Evolutionary conservation across 2,113 vertebrate species (phyloP).

Genomic region (Aptenodytes forsteri): DNA sequence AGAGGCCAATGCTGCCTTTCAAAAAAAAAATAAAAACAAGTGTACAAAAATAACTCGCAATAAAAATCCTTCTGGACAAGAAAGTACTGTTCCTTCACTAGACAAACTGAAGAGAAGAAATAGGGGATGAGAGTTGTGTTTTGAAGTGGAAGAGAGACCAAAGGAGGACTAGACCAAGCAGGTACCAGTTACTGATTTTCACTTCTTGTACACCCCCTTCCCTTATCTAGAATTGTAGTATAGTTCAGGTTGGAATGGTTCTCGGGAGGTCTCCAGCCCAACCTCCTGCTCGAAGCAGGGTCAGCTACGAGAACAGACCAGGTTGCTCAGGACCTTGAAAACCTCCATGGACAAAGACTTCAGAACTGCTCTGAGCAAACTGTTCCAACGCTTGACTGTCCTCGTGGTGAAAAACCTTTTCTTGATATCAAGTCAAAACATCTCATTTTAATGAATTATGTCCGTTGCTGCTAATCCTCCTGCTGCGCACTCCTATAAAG

Average conservation of each 20-base stretch:
- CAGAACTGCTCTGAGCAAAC: neutral
- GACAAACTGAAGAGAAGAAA: neutral
- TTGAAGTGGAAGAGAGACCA: neutral
- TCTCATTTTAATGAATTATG: neutral
- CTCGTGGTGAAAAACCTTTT: neutral
- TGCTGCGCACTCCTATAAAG: neutral
- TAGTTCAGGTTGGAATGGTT: neutral
- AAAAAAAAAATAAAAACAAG: neutral
- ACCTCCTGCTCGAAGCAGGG: neutral
- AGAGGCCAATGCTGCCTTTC: neutral
- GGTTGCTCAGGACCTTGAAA: neutral
- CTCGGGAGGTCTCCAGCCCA: neutral
- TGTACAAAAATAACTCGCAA: neutral
- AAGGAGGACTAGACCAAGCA: neutral
- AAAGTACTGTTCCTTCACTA: neutral
- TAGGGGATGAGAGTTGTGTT: neutral
- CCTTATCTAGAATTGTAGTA: fast-evolving
- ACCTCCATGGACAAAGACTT: neutral
- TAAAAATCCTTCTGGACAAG: neutral
- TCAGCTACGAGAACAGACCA: neutral
- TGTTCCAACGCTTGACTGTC: neutral
- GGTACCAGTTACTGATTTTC: neutral
- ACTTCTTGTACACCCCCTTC: neutral
- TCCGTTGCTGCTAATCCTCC: neutral
- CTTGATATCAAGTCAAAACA: neutral